Conservation (phyloP, 2,113 vertebrate genomes). For the Periophthalmus modestus region DNA sequence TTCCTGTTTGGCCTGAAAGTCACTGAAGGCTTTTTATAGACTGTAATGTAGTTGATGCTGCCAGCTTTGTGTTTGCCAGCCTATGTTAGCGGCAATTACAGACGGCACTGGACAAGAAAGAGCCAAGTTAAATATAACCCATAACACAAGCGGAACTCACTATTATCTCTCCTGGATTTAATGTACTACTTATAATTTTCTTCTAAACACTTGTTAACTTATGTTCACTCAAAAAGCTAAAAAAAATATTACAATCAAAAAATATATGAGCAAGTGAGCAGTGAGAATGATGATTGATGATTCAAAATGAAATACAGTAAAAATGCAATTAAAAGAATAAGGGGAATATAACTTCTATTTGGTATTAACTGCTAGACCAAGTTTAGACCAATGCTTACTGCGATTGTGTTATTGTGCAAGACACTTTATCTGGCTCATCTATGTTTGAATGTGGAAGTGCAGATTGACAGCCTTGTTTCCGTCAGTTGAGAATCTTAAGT, state of each 20-base stretch:
- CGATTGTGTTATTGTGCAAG: neutral
- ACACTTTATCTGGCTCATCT: no score
- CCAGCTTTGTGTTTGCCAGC: slow-evolving; percentile 27
- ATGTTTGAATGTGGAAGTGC: no score
- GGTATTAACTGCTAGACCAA: neutral
- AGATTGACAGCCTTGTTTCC: no score
- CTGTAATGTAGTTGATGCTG: slow-evolving; percentile 11
- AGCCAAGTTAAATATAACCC: slow-evolving; percentile 37
- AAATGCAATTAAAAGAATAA: no score
- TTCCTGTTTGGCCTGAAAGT: slow-evolving; percentile 3
- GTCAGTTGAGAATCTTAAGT: no score
- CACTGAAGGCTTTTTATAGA: slow-evolving; percentile 15
- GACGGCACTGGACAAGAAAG: slow-evolving; percentile 21
- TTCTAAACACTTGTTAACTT: slow-evolving; percentile 26
- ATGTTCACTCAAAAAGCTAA: neutral
- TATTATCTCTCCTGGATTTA: neutral
- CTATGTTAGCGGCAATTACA: slow-evolving; percentile 20
- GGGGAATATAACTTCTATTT: no score
- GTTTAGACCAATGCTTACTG: no score
- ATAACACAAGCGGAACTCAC: slow-evolving; percentile 3
- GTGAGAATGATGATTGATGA: no score
- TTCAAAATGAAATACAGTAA: no score
- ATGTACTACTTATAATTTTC: neutral
- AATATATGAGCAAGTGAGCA: no score
- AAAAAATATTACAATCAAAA: no score